phyloP scores from a whole-genome alignment of 2,113 vertebrate genomes.

The Lepidothrix coronata region DNA sequence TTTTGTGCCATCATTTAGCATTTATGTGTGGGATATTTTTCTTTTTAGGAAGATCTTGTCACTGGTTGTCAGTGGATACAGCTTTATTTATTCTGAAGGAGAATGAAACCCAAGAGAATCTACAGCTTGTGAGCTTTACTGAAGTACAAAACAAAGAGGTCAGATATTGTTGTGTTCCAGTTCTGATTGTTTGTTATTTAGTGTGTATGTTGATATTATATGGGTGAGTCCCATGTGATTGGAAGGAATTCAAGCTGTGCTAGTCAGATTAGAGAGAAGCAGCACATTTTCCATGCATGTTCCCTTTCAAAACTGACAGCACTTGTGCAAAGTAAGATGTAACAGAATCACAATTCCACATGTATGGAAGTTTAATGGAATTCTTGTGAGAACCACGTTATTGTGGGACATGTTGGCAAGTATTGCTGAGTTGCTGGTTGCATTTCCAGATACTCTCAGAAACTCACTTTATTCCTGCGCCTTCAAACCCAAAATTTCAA shows the following conservation, averaged over 20 bases:
- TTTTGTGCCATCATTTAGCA: not conserved
- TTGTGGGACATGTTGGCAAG: not conserved
- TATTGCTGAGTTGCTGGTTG: not conserved
- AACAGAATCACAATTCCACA: not conserved
- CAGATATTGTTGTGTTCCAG: not conserved
- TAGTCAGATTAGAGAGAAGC: not conserved
- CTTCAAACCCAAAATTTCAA: not conserved
- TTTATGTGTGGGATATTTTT: not conserved
- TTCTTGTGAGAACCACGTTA: not conserved
- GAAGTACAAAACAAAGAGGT: constrained; percentile 87
- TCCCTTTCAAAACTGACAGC: not conserved
- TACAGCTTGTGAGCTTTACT: constrained; percentile 82
- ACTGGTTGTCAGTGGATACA: constrained; percentile 87
- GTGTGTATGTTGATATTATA: not conserved
- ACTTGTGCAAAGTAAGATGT: not conserved
- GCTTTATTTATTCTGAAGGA: constrained; percentile 81
- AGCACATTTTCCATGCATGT: not conserved
- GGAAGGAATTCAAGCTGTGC: not conserved
- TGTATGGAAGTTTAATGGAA: not conserved
- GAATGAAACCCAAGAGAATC: constrained; percentile 78
- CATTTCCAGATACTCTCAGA: not conserved
- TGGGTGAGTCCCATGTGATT: not conserved
- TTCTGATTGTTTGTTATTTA: not conserved
- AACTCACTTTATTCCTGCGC: not conserved
- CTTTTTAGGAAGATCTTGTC: constrained; percentile 74